Conservation (phyloP, 1,140 invertebrate species). For the Bombus huntii region DNA sequence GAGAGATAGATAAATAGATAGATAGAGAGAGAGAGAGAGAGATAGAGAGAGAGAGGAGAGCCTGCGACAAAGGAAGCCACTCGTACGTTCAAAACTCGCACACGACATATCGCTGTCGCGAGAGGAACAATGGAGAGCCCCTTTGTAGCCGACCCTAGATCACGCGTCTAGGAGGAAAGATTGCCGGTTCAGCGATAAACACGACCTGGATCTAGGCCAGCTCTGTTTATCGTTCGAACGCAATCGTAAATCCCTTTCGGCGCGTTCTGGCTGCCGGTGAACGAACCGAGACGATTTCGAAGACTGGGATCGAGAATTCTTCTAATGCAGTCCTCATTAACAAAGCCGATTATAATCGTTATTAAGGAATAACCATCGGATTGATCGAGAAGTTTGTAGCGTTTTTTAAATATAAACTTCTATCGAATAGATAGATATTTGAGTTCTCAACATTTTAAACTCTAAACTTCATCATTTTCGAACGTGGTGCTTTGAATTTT, state of each 20-base stretch:
- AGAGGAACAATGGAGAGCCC: conserved; percentile 49
- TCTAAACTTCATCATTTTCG: too few relatives aligned
- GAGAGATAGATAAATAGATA: too few relatives aligned
- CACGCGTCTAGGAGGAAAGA: conserved; percentile 53
- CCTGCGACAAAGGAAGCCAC: conserved; percentile 40
- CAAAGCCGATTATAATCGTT: not conserved
- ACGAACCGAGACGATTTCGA: conserved; percentile 4
- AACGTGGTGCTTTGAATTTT: not conserved
- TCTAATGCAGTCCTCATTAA: not conserved
- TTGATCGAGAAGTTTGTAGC: too few relatives aligned
- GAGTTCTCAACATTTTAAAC: too few relatives aligned
- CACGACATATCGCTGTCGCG: conserved; percentile 48
- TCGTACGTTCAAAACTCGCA: conserved; percentile 41
- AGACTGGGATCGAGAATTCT: not conserved
- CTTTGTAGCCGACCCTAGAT: conserved; percentile 52
- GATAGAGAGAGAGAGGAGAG: not conserved
- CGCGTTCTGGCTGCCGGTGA: conserved; percentile 26
- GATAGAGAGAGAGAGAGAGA: too few relatives aligned
- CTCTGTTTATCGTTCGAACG: conserved; percentile 59
- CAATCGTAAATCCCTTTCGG: conserved; percentile 57
- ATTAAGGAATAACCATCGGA: not conserved
- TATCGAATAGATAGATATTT: too few relatives aligned
- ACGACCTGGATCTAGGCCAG: conserved; percentile 61
- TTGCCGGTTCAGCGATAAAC: conserved; percentile 61
- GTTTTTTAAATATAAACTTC: too few relatives aligned